Percentiles rank a stretch among this genome's conserved stretches.
Evolutionary conservation across 2,888 invertebrate genomes (phyloP).

Genomic region (Cheilosia scutellata): DNA sequence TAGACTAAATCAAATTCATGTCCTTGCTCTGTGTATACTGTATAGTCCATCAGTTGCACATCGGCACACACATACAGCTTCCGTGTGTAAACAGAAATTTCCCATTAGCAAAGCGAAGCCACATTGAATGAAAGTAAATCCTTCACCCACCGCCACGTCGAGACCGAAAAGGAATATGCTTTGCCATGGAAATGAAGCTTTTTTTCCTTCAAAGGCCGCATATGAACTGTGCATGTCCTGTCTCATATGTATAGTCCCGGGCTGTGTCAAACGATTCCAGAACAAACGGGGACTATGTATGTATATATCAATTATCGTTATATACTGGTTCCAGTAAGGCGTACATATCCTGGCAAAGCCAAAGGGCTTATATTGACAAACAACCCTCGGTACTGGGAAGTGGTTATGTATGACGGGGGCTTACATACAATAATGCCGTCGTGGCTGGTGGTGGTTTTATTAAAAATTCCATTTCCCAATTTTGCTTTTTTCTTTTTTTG

Average conservation of each 20-base stretch:
- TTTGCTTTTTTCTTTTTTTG: conserved; percentile 25
- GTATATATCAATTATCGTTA: conserved; percentile 64
- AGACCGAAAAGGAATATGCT: conserved; percentile 52
- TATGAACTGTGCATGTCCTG: conserved; percentile 28
- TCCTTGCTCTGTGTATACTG: conserved; percentile 16
- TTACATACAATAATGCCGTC: conserved; percentile 16
- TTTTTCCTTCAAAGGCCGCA: conserved; percentile 63
- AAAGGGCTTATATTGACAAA: conserved; percentile 55
- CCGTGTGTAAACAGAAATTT: conserved; percentile 69
- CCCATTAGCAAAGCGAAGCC: conserved; percentile 73
- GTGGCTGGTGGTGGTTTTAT: conserved; percentile 68
- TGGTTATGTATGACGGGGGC: conserved; percentile 38
- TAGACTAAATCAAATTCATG: conserved; percentile 48
- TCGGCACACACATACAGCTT: conserved; percentile 17
- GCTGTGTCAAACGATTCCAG: conserved; percentile 41
- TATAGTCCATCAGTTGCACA: conserved; percentile 36
- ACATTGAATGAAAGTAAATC: conserved; percentile 69
- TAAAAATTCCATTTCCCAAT: conserved; percentile 73
- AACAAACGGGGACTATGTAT: neutral
- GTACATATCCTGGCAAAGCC: conserved; percentile 59
- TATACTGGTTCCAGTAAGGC: conserved; percentile 43
- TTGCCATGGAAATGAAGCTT: conserved; percentile 71
- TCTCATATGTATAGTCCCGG: conserved; percentile 19
- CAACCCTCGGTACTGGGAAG: conserved; percentile 53
- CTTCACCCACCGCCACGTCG: conserved; percentile 38